These are phyloP conservation scores for Agonopterix heracliana DNA, from an alignment of 2,888 invertebrate species.

Conservation along the genomic window DNA sequence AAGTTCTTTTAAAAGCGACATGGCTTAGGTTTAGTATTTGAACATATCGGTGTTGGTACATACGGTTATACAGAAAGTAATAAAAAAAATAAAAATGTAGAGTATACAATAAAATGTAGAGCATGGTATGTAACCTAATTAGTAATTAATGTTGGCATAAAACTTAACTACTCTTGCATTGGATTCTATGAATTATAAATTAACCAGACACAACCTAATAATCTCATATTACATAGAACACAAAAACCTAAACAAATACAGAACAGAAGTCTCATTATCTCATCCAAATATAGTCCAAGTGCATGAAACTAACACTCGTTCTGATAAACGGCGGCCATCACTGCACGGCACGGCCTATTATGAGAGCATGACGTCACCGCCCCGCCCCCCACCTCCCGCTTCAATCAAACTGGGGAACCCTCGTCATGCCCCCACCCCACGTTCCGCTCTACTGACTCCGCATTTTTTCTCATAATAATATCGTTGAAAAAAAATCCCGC, in stretches of 20 bases:
- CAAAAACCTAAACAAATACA: no score
- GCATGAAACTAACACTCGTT: slow-evolving; percentile 56
- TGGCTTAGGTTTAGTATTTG: no score
- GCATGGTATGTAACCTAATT: no score
- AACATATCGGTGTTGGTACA: no score
- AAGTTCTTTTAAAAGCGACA: neutral
- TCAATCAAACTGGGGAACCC: slow-evolving; percentile 74
- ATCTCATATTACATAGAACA: no score
- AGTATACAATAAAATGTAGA: no score
- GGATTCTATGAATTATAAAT: no score
- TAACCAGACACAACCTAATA: no score
- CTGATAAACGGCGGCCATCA: slow-evolving; percentile 75
- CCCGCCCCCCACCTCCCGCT: slow-evolving; percentile 71
- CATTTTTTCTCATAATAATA: slow-evolving; percentile 75
- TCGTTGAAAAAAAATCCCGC: slow-evolving; percentile 69
- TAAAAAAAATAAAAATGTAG: no score
- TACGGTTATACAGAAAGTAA: no score
- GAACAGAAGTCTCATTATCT: neutral
- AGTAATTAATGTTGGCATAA: no score
- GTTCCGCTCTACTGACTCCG: slow-evolving; percentile 73
- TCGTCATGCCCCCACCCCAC: slow-evolving; percentile 74
- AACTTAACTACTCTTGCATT: no score
- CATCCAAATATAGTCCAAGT: slow-evolving; percentile 52
- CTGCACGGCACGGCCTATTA: slow-evolving; percentile 73
- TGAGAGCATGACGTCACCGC: slow-evolving; percentile 75